Evolutionary conservation across 2,888 invertebrate species (phyloP).

Genomic region (Himalopsyche kuldschensis): DNA sequence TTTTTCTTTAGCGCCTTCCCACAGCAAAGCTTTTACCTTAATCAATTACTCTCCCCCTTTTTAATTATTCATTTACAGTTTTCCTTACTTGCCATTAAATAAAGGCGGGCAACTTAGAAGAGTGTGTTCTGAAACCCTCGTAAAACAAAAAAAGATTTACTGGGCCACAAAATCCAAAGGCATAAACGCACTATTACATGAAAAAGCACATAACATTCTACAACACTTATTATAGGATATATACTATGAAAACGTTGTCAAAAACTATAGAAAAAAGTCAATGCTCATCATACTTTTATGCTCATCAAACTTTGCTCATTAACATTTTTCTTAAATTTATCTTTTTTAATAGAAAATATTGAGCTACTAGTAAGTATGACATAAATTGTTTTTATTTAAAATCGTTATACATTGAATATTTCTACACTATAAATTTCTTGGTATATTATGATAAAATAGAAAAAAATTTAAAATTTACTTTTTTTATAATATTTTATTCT

Average conservation of each 20-base stretch:
- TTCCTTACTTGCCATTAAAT: constrained; percentile 6
- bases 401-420: no score
- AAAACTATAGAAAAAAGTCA: no score
- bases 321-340: no score
- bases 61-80: constrained; percentile 27
- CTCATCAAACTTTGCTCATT: no score
- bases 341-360: no score
- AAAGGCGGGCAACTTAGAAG: background rate
- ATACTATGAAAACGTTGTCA: background rate
- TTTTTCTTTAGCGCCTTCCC: background rate
- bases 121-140: background rate
- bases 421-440: no score
- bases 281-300: no score
- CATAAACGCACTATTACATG: background rate
- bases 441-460: no score
- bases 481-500: no score
- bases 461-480: no score
- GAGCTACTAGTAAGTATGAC: no score
- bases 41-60: constrained; percentile 23
- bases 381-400: no score
- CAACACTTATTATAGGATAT: background rate
- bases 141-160: constrained; percentile 25
- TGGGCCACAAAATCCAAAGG: constrained; percentile 3
- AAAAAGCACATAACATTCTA: background rate
- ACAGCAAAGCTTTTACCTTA: background rate